Evolutionary conservation across 2,888 invertebrate species (phyloP).

Genomic region (Gymnoscelis rufifasciata): DNA sequence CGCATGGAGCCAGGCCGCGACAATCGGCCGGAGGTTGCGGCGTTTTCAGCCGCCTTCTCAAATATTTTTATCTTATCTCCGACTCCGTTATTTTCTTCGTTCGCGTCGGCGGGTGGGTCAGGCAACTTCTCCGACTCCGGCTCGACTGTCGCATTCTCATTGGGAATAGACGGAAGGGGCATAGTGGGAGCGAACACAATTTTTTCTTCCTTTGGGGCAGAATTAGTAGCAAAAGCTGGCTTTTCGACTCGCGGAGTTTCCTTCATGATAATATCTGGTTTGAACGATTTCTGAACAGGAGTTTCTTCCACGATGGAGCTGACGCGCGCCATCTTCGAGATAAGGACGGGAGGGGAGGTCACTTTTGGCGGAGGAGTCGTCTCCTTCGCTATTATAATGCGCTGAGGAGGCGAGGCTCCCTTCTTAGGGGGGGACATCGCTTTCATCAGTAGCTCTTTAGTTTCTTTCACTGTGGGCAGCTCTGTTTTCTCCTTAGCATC

Average conservation of each 20-base stretch:
- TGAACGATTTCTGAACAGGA: constrained; percentile 15
- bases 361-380: constrained; percentile 10
- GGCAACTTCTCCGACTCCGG: neutral
- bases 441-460: constrained; percentile 15
- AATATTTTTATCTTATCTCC: constrained; percentile 73
- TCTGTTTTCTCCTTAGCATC: constrained; percentile 8
- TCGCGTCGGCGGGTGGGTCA: constrained; percentile 5
- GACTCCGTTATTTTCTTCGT: constrained; percentile 65
- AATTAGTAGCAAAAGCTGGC: constrained; percentile 16
- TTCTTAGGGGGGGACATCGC: constrained; percentile 28
- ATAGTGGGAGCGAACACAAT: constrained; percentile 11
- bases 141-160: neutral
- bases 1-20: constrained; percentile 64
- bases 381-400: constrained; percentile 10
- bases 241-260: constrained; percentile 13
- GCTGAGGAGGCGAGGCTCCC: constrained; percentile 20
- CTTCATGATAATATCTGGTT: constrained; percentile 12
- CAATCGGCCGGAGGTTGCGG: constrained; percentile 44
- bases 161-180: constrained; percentile 11
- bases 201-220: constrained; percentile 28
- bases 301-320: constrained; percentile 35
- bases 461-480: constrained; percentile 2
- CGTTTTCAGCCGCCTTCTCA: constrained; percentile 68
- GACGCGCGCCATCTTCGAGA: constrained; percentile 26
- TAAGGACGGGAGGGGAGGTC: constrained; percentile 31